Evolutionary conservation across 2,113 vertebrate species (phyloP).

Genomic region (Panthera uncia): DNA sequence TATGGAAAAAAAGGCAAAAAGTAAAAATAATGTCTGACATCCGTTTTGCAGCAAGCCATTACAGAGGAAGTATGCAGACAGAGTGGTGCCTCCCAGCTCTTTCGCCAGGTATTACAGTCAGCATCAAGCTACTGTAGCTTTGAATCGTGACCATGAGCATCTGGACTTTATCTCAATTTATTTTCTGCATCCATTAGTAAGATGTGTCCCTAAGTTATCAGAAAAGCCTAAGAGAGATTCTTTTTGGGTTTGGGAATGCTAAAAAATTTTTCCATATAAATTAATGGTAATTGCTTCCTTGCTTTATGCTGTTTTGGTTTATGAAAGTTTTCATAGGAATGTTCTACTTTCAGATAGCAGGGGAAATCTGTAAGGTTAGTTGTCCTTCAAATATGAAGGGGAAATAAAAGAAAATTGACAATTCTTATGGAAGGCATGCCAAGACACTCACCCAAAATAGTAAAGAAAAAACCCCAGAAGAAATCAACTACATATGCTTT

Average conservation of each 20-base stretch:
- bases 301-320: neutral
- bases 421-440: neutral
- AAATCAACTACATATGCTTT: neutral
- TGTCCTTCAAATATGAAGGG: neutral
- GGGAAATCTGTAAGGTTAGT: neutral
- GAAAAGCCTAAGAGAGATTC: neutral
- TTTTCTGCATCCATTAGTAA: neutral
- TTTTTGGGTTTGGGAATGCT: neutral
- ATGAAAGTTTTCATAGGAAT: neutral
- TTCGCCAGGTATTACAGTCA: neutral
- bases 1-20: neutral
- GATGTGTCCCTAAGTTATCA: neutral
- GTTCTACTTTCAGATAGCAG: neutral
- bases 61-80: neutral
- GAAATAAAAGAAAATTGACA: neutral
- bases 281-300: neutral
- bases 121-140: neutral
- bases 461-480: neutral
- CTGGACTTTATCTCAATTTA: neutral
- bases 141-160: neutral
- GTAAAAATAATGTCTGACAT: neutral
- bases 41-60: neutral
- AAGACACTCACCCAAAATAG: neutral
- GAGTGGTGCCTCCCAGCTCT: neutral
- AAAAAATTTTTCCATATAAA: neutral